Base-by-base conservation (phyloP, 2,888 invertebrate genomes). In the Pandemis heparana region DNA sequence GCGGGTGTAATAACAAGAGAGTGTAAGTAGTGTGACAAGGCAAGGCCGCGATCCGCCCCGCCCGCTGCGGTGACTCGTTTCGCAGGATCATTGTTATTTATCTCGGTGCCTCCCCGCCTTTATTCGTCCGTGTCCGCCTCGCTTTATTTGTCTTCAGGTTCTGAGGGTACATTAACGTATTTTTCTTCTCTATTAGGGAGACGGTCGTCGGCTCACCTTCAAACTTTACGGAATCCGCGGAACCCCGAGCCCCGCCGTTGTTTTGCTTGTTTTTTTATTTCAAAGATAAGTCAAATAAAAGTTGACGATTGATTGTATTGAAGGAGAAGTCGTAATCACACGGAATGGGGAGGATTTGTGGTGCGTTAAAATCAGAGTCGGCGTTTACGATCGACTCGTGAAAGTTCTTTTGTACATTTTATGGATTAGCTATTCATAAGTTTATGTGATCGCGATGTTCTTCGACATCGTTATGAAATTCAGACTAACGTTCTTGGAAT, bases 91-190 rank as follows among this genome's bases (percentile, higher is more conserved):
- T 92, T 92, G 92, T 92, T 92, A 92, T 93, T 93, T 92, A 91
- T 94, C 89, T 87, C 89, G 79, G 83, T 85, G 87, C 87, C 88
- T 89, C 89, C 88, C 89, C 84, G 89, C 87, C 91, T 92, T 92
- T 93, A 92, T 93, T 92, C 89, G 88, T 87, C 88, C 91, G 87
- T 91, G 91, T 91, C 90, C 88, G 89, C 87, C 85, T 87, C 87
- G 83, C 88, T 93, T 94, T 94, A 92, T 94, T 94, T 94, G 92
- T 94, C 92, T 94, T 94, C 83, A 88, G 89, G 89, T 91, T 93
- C 92, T 89, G 89, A 89, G 91, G 92, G 91, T 94, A 94, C 91
- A 94, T 94, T 94, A 93, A 92, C 92, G 94, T 94, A 94, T 94
- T 94, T 94, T 94, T 94, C 93, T 94, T 94, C 91, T 92, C 91